Conservation (phyloP, 2,888 invertebrate genomes). For the Dusona sp. region DNA sequence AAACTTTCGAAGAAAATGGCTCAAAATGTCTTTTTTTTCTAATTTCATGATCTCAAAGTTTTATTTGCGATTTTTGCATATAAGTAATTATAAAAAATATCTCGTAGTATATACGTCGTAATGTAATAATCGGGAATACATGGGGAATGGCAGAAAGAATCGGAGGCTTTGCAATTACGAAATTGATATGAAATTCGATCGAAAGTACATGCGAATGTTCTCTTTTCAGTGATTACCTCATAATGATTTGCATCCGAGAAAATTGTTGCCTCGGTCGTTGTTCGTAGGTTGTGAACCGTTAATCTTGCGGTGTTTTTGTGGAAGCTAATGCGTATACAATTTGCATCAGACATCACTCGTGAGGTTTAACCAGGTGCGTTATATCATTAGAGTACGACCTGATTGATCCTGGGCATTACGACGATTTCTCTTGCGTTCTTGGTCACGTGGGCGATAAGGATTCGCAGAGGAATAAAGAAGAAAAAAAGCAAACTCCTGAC, state of each 20-base stretch:
- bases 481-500: constrained; percentile 51
- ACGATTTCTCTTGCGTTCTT: constrained; percentile 18
- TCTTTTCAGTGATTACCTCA: not conserved
- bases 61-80: not conserved
- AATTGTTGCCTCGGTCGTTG: not conserved
- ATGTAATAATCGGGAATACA: not conserved
- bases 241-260: constrained; percentile 17
- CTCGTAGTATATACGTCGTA: not conserved
- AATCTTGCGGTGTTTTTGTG: constrained; percentile 17
- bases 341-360: constrained; percentile 12
- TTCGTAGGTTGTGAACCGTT: constrained; percentile 7
- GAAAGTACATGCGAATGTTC: not conserved
- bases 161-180: not conserved
- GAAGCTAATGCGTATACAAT: constrained; percentile 1
- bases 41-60: not conserved
- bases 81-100: not conserved
- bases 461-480: constrained; percentile 7
- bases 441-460: constrained; percentile 54
- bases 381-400: constrained; percentile 38
- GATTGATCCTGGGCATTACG: constrained; percentile 9
- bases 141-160: not conserved
- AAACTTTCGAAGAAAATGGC: too few relatives aligned
- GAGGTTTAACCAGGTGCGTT: constrained; percentile 25
- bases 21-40: too few relatives aligned
- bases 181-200: constrained; percentile 29